These are phyloP conservation scores for Solenodon paradoxus DNA, from an alignment of 2,113 vertebrate species.

Conservation along the genomic window DNA sequence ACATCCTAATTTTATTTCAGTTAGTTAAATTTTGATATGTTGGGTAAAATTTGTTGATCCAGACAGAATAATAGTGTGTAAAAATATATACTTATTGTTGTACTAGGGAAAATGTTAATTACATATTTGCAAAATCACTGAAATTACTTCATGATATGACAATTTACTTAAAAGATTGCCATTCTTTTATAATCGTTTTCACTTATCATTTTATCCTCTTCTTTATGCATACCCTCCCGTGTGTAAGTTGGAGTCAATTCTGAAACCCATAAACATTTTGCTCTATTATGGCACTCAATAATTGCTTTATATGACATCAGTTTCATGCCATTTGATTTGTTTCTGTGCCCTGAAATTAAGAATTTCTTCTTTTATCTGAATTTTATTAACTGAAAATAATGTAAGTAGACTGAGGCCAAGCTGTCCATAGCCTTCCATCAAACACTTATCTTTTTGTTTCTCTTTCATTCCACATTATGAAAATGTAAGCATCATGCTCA, in stretches of 20 bases:
- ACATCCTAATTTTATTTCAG: conserved; percentile 38
- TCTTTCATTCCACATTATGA: conserved; percentile 63
- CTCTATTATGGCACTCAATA: conserved; percentile 50
- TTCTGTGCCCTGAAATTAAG: conserved; percentile 66
- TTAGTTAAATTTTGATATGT: neutral
- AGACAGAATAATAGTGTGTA: conserved; percentile 34
- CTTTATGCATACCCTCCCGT: conserved; percentile 31
- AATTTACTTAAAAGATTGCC: neutral
- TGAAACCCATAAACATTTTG: conserved; percentile 45
- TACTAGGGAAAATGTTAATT: conserved; percentile 1
- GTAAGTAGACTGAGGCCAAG: conserved; percentile 32
- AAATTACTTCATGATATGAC: neutral
- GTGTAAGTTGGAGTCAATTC: conserved; percentile 49
- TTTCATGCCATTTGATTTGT: conserved; percentile 64
- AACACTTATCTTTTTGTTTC: conserved; percentile 62
- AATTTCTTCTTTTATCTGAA: conserved; percentile 65
- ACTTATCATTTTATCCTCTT: neutral
- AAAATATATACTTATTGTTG: neutral
- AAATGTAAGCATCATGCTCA: conserved; percentile 56
- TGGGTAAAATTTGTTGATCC: conserved; percentile 30
- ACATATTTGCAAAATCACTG: conserved; percentile 29
- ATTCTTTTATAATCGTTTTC: conserved; percentile 10
- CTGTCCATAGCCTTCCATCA: conserved; percentile 53
- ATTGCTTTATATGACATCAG: conserved; percentile 67
- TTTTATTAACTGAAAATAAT: conserved; percentile 62